These are phyloP conservation scores for Plemyria rubiginata DNA, from an alignment of 2,888 invertebrate species.

Conservation along the genomic window DNA sequence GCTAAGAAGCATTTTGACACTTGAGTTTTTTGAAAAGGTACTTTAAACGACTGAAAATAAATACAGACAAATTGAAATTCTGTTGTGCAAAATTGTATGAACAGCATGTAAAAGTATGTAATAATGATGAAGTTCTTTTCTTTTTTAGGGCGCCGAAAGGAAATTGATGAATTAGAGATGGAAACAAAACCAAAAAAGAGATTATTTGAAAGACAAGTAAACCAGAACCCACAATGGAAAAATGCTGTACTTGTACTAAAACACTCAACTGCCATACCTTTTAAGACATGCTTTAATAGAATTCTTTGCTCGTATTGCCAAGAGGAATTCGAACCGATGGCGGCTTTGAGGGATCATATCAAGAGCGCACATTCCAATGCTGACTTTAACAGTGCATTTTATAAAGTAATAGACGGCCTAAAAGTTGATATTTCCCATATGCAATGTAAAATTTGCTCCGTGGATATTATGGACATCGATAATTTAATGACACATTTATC, in stretches of 20 bases:
- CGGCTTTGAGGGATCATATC: slow-evolving; percentile 70
- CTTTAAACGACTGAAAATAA: slow-evolving; percentile 19
- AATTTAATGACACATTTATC: slow-evolving; percentile 71
- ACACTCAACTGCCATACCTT: slow-evolving; percentile 75
- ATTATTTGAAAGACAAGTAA: slow-evolving; percentile 79
- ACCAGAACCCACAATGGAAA: slow-evolving; percentile 78
- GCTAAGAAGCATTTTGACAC: slow-evolving; percentile 81
- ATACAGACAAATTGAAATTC: slow-evolving; percentile 6
- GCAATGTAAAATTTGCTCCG: slow-evolving; percentile 69
- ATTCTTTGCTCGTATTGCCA: slow-evolving; percentile 78
- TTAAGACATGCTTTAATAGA: slow-evolving; percentile 79
- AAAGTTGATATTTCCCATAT: slow-evolving; percentile 76
- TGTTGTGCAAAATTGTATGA: slow-evolving; percentile 28
- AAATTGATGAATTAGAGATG: slow-evolving; percentile 69
- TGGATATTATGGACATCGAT: slow-evolving; percentile 65
- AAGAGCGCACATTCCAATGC: slow-evolving; percentile 66
- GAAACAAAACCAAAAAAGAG: slow-evolving; percentile 72
- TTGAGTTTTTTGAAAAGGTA: slow-evolving; percentile 42
- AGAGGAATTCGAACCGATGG: slow-evolving; percentile 75
- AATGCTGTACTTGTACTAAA: slow-evolving; percentile 76
- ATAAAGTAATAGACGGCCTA: slow-evolving; percentile 74
- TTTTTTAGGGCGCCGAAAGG: slow-evolving; percentile 78
- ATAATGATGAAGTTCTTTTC: slow-evolving; percentile 78
- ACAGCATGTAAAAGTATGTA: slow-evolving; percentile 45
- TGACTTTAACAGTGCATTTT: slow-evolving; percentile 76